A percentile compares a stretch with the other conserved stretches of the same genome.
phyloP scores from a whole-genome alignment of 2,113 vertebrate genomes.

The Neotragus moschatus region DNA sequence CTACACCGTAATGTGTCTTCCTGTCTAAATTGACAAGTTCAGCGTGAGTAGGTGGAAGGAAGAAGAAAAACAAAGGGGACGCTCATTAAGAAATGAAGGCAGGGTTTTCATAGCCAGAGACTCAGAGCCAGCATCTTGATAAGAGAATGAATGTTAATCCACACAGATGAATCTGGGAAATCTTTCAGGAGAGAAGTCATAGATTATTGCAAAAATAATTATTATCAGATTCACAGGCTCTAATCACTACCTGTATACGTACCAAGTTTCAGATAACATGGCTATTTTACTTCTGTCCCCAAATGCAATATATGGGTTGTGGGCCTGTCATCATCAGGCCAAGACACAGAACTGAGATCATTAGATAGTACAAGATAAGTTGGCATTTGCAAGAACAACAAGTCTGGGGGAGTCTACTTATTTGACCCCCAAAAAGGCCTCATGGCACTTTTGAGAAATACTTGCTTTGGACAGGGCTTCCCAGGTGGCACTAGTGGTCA shows the following conservation, averaged over 20 bases:
- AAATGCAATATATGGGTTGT: constrained; percentile 36
- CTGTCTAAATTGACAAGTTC: constrained; percentile 21
- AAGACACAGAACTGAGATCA: neutral
- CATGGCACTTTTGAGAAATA: neutral
- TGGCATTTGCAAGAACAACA: neutral
- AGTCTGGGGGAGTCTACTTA: neutral
- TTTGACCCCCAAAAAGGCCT: neutral
- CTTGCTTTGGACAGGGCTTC: neutral
- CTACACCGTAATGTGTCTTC: neutral
- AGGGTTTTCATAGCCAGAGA: neutral
- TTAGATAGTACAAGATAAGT: neutral
- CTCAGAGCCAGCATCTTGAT: neutral
- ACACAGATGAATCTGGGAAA: neutral
- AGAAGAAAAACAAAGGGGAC: constrained; percentile 16
- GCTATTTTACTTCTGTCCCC: constrained; percentile 26
- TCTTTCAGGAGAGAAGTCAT: neutral
- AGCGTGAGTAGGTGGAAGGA: neutral
- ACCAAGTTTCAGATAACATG: constrained; percentile 39
- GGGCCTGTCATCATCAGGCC: neutral
- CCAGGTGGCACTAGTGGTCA: neutral
- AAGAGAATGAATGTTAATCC: constrained; percentile 36
- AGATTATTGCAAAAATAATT: constrained; percentile 14
- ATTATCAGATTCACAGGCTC: constrained; percentile 11
- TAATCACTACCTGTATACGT: neutral
- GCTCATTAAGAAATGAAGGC: constrained; percentile 18